phyloP scores from a whole-genome alignment of 2,888 invertebrate species.

The Lacanobia oleracea region DNA sequence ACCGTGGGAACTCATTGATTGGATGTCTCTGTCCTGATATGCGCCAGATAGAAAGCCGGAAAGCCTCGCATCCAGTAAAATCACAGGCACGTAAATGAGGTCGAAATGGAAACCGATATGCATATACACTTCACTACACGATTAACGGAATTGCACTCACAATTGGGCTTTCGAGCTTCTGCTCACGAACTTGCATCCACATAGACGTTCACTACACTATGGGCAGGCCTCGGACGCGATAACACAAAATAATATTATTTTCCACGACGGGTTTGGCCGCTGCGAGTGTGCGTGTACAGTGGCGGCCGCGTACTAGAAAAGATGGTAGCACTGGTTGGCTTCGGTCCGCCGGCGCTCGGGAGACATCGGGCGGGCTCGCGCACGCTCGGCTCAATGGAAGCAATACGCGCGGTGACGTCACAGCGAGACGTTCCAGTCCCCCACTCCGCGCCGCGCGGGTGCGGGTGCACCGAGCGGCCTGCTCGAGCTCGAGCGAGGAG shows the following conservation, averaged over 20 bases:
- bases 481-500: conserved; percentile 1
- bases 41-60: conserved; percentile 79
- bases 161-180: conserved; percentile 49
- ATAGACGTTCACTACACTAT: conserved; percentile 61
- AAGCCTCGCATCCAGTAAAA: conserved; percentile 76
- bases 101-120: conserved; percentile 80
- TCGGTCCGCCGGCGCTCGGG: conserved; percentile 79
- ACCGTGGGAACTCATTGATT: conserved; percentile 82
- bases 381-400: conserved; percentile 82
- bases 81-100: conserved; percentile 81
- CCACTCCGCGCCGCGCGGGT: conserved; percentile 63
- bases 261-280: conserved; percentile 60
- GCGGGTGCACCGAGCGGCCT: conserved; percentile 67
- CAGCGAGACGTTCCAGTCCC: conserved; percentile 69
- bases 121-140: conserved; percentile 77
- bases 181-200: conserved; percentile 46
- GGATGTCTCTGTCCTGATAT: conserved; percentile 72
- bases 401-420: conserved; percentile 86
- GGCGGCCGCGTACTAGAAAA: conserved; percentile 87
- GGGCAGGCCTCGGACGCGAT: conserved; percentile 68
- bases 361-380: conserved; percentile 77
- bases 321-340: conserved; percentile 86
- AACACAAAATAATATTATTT: conserved; percentile 68
- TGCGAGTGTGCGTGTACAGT: conserved; percentile 78
- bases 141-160: conserved; percentile 63